Base-by-base conservation (phyloP, 2,797 vertebrate genomes). In the Melanotaenia pygmaea region DNA sequence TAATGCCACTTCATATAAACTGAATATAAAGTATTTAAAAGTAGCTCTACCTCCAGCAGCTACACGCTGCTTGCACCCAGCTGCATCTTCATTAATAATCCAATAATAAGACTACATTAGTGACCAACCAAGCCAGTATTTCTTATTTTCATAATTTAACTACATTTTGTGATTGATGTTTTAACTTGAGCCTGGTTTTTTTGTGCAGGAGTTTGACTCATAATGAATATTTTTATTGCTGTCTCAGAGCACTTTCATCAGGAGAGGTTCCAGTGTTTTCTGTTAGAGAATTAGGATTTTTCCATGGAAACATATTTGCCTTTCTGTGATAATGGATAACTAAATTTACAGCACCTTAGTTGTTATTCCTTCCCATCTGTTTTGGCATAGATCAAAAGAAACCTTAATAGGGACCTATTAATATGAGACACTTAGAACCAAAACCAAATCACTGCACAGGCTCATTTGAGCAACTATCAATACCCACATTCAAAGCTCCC, bases 351-450 rank as follows among this genome's bases (percentile, higher is more conserved):
- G 14, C 24, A 26, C 54, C 73, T 74, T 64, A 69, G 14, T 47
- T 43, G 20, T 28, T 5, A 30, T 35, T 70, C 63, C 20, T 70
- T 65, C 54, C 3, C 1, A 74, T 30, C 16, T 34, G 9, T 82
- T 76, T 64, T 24, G 61, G 26, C 74, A 65, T 24, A 22, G 53
- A 70, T 72, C 30, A 6, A n/a, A 63, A 1, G 32, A 73, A 60
- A 70, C 57, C 67, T 83, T 87, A 77, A 70, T 38, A 74, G 76
- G 67, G 85, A 91, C 82, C 68, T 89, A 78, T 89, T 91, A 88
- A 80, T 57, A 80, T 76, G 58, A 87, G 32, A 30, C 34, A 63
- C 56, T 74, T 66, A 73, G 56, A 77, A 80, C 63, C 60, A 58
- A 77, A 88, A 80, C 34, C 72, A 54, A 30, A 50, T 50, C 58